These are phyloP conservation scores for Prunella himalayana DNA, from an alignment of 2,113 vertebrate species.

Conservation along the genomic window DNA sequence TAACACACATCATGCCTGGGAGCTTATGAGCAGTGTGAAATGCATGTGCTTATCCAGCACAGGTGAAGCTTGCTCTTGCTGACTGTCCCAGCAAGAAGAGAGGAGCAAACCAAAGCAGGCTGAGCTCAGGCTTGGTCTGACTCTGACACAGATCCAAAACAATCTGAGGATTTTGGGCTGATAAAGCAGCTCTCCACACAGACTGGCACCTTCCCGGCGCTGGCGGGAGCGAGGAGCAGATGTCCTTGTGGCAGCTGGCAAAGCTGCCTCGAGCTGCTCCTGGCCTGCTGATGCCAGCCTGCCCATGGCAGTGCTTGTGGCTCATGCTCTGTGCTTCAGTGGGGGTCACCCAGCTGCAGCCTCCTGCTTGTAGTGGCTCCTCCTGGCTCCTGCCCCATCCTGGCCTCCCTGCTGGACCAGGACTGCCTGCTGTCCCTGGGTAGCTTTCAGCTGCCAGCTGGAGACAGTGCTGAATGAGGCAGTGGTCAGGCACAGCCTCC, in stretches of 20 bases:
- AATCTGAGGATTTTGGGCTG: background rate
- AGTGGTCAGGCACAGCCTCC: background rate
- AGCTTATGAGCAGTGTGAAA: background rate
- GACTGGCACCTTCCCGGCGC: fast-evolving
- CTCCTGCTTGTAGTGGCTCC: fast-evolving
- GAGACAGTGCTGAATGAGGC: fast-evolving
- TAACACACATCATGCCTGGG: background rate
- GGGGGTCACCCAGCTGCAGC: background rate
- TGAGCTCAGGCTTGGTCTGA: background rate
- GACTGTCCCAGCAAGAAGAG: background rate
- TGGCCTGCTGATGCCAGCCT: background rate
- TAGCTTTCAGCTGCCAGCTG: background rate
- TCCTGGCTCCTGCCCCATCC: background rate
- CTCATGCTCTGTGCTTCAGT: fast-evolving
- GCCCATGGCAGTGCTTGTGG: background rate
- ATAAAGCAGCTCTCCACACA: background rate
- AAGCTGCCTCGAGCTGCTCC: background rate
- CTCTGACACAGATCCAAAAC: background rate
- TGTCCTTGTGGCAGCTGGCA: background rate
- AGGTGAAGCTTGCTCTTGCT: background rate
- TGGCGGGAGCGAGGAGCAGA: background rate
- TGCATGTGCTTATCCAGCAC: background rate
- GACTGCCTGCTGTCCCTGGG: background rate
- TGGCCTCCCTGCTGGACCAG: background rate
- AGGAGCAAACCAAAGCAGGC: background rate